Evolutionary conservation across 2,888 invertebrate genomes (phyloP).

Genomic region (Cheilosia scutellata): DNA sequence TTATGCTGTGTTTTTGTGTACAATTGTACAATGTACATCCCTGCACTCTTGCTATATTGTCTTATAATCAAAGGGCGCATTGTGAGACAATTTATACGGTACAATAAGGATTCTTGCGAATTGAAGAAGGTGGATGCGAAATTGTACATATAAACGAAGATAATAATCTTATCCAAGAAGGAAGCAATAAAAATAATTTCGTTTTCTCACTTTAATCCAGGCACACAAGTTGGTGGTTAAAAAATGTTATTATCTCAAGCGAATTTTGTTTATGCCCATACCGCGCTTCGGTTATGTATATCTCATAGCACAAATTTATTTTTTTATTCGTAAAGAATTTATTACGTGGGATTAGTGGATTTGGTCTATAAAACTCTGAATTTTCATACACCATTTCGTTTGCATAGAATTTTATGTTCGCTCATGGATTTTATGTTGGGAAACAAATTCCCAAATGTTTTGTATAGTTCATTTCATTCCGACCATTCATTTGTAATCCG

Average conservation of each 20-base stretch:
- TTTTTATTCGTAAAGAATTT: slow-evolving; percentile 26
- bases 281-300: not conserved
- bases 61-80: slow-evolving; percentile 14
- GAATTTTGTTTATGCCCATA: not conserved
- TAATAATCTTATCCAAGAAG: slow-evolving; percentile 2
- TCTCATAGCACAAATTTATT: not conserved
- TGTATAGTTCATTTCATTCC: not conserved
- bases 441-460: not conserved
- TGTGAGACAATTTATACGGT: not conserved
- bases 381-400: slow-evolving; percentile 11
- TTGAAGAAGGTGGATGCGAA: not conserved
- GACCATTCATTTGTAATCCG: slow-evolving; percentile 9
- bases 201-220: slow-evolving; percentile 5
- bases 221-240: not conserved
- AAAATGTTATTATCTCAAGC: not conserved
- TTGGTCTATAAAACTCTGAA: slow-evolving; percentile 7
- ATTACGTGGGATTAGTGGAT: slow-evolving; percentile 26
- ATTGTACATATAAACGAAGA: not conserved
- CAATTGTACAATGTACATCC: too few relatives aligned
- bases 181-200: slow-evolving; percentile 3
- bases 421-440: not conserved
- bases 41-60: slow-evolving; percentile 21
- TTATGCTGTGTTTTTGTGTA: not conserved
- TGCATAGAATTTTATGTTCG: slow-evolving; percentile 3
- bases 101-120: not conserved